phyloP scores from a whole-genome alignment of 1,140 invertebrate genomes.

The Caenorhabditis inopinata region DNA sequence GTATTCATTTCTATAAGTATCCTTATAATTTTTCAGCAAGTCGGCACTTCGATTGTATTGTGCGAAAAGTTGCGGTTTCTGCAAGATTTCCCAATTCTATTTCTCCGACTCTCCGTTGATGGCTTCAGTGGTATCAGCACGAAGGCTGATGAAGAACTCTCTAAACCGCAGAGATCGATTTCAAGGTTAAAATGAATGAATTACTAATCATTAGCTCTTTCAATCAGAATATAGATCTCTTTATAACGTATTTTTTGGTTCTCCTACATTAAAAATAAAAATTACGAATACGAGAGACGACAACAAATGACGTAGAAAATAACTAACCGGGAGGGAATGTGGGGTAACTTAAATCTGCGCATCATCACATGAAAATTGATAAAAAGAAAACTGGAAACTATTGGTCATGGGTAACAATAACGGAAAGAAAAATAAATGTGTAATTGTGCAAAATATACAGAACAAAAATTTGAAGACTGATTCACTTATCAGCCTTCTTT shows the following conservation, averaged over 20 bases:
- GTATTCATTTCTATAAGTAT: no score
- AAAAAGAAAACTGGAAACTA: not conserved
- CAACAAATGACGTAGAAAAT: not conserved
- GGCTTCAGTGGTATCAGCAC: not conserved
- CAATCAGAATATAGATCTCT: constrained; percentile 20
- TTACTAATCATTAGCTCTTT: no score
- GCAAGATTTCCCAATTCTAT: constrained; percentile 44
- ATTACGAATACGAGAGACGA: not conserved
- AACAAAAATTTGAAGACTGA: not conserved
- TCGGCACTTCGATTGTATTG: constrained; percentile 41
- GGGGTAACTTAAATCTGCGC: not conserved
- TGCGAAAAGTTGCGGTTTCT: constrained; percentile 49
- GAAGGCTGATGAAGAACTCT: constrained; percentile 12
- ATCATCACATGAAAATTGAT: not conserved
- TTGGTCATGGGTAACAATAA: constrained; percentile 12
- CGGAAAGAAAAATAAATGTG: not conserved
- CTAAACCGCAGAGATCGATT: not conserved
- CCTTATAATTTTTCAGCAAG: no score
- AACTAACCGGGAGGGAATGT: not conserved
- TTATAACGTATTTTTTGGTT: not conserved
- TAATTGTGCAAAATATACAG: constrained; percentile 20
- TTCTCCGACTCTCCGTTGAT: constrained; percentile 31
- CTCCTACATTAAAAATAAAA: not conserved
- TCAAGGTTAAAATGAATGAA: not conserved
- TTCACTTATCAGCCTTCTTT: not conserved